A percentile compares a stretch with the other conserved stretches of the same genome.
Conservation (phyloP, 2,888 invertebrate genomes). For the Zaprionus obscuricornis region DNA sequence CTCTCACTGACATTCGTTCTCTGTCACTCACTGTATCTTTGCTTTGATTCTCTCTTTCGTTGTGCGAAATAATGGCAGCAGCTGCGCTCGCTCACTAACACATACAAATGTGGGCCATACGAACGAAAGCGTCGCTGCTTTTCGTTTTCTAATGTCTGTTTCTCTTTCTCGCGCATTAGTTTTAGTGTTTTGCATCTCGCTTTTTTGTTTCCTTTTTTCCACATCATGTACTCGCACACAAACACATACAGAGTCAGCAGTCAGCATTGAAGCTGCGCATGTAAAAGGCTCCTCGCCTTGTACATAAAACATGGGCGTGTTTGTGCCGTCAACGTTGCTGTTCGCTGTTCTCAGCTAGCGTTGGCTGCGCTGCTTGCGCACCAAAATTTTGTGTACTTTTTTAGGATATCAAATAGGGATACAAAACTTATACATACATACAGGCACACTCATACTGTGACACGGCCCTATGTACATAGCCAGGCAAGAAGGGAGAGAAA, state of each 20-base stretch:
- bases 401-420: slow-evolving; percentile 80
- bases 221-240: slow-evolving; percentile 32
- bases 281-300: slow-evolving; percentile 64
- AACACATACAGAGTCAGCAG: slow-evolving; percentile 21
- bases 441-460: slow-evolving; percentile 16
- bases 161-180: slow-evolving; percentile 82
- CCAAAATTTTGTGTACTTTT: slow-evolving; percentile 78
- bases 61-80: slow-evolving; percentile 51
- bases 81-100: slow-evolving; percentile 58
- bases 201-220: slow-evolving; percentile 78
- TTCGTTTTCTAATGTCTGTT: slow-evolving; percentile 81
- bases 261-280: slow-evolving; percentile 54
- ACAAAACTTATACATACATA: slow-evolving; percentile 44
- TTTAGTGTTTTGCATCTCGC: slow-evolving; percentile 81
- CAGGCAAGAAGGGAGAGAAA: slow-evolving; percentile 57
- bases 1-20: slow-evolving; percentile 30
- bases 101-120: slow-evolving; percentile 33
- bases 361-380: slow-evolving; percentile 62
- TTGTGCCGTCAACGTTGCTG: slow-evolving; percentile 62
- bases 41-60: slow-evolving; percentile 39
- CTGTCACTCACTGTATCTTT: slow-evolving; percentile 32
- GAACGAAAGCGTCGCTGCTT: slow-evolving; percentile 44
- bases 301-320: slow-evolving; percentile 77
- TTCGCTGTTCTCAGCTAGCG: slow-evolving; percentile 32
- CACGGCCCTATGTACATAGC: slow-evolving; percentile 39